Evolutionary conservation across 2,888 invertebrate genomes (phyloP).

Genomic region (Iselma pallidipennis): DNA sequence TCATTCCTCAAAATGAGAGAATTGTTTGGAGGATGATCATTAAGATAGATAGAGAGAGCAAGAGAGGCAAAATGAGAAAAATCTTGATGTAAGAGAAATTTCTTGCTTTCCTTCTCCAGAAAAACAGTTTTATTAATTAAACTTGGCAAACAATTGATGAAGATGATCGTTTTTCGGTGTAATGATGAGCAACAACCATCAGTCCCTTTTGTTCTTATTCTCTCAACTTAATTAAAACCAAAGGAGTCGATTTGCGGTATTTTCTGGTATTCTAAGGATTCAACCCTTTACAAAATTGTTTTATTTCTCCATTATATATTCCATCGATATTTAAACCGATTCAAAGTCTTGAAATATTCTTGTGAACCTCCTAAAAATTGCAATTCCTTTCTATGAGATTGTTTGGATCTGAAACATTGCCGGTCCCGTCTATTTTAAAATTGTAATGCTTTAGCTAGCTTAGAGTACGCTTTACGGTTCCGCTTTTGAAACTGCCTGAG

Average conservation of each 20-base stretch:
- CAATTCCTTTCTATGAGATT: too few species aligned
- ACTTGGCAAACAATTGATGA: slow-evolving; percentile 19
- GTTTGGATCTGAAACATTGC: too few species aligned
- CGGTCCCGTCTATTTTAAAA: not conserved
- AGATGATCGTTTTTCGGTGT: not conserved
- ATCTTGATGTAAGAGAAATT: not conserved
- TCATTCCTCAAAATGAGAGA: slow-evolving; percentile 1
- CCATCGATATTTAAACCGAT: too few species aligned
- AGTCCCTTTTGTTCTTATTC: not conserved
- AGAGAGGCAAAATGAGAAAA: not conserved
- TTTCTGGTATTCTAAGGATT: slow-evolving; percentile 3
- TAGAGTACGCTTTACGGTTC: slow-evolving; percentile 1
- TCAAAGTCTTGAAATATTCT: slow-evolving; percentile 4
- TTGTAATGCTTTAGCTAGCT: not conserved
- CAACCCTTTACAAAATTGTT: not conserved
- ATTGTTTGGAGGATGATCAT: not conserved
- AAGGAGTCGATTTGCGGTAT: slow-evolving; percentile 10
- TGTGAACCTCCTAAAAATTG: too few species aligned
- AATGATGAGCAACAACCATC: slow-evolving; percentile 8
- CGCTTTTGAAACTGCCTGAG: slow-evolving; percentile 26
- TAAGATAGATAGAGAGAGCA: not conserved
- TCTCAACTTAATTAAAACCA: slow-evolving; percentile 16
- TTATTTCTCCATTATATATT: too few species aligned
- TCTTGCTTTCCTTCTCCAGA: not conserved
- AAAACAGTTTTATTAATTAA: slow-evolving; percentile 25